A percentile compares a stretch with the other conserved stretches of the same genome.
These are phyloP conservation scores for Emydoidea blandingii DNA, from an alignment of 2,797 vertebrate genomes.

Conservation along the genomic window DNA sequence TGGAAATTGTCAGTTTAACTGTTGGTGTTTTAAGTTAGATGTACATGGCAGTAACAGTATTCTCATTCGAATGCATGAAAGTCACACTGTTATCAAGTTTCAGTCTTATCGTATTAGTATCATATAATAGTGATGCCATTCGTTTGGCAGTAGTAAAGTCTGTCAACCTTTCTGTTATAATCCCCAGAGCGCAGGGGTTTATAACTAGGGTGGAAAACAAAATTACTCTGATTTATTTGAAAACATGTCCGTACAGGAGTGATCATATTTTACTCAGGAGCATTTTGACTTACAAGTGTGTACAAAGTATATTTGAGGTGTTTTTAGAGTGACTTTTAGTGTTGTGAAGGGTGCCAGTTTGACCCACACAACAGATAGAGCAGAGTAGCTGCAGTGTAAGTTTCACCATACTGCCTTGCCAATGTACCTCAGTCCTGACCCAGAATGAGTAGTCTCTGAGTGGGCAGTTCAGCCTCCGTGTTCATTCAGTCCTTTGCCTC, in stretches of 20 bases:
- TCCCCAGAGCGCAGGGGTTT: not conserved
- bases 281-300: not conserved
- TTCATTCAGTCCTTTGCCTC: not conserved
- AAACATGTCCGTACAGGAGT: not conserved
- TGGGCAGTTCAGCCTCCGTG: fast-evolving
- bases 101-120: not conserved
- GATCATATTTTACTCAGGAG: not conserved
- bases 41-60: not conserved
- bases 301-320: not conserved
- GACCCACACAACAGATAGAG: not conserved
- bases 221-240: not conserved
- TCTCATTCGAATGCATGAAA: not conserved
- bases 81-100: conserved; percentile 28
- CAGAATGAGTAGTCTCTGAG: not conserved
- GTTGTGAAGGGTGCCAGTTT: not conserved
- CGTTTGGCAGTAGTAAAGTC: conserved; percentile 53
- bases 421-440: not conserved
- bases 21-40: not conserved
- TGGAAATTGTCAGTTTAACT: not conserved
- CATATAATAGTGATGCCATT: not conserved
- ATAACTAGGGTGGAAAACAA: not conserved
- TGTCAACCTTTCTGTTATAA: not conserved
- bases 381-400: not conserved
- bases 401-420: not conserved
- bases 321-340: not conserved